Evolutionary conservation across 2,888 invertebrate genomes (phyloP).

Genomic region (Nemoura dubitans): DNA sequence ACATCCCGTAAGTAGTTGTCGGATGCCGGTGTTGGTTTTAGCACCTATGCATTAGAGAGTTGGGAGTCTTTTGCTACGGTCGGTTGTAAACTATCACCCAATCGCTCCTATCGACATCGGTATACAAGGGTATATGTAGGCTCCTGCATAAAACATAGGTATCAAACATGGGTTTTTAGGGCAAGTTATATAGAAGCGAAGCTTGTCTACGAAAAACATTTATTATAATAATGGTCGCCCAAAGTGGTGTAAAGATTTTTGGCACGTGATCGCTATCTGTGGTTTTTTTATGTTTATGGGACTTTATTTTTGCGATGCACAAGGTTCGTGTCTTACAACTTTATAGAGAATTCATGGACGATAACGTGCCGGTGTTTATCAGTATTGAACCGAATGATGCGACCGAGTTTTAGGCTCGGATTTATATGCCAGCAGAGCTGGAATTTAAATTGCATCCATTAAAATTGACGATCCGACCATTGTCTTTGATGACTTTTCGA

Average conservation of each 20-base stretch:
- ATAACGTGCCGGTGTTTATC: neutral
- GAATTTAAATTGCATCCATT: constrained; percentile 7
- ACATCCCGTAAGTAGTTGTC: neutral
- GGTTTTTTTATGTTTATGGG: neutral
- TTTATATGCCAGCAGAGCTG: neutral
- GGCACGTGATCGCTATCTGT: neutral
- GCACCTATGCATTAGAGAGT: constrained; percentile 12
- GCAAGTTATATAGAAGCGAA: too few relatives aligned
- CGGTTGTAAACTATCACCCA: neutral
- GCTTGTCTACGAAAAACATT: neutral
- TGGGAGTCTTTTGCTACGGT: too few relatives aligned
- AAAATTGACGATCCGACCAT: neutral
- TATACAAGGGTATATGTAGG: neutral
- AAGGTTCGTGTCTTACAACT: too few relatives aligned
- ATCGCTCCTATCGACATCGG: neutral
- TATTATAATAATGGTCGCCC: neutral
- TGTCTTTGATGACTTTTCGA: neutral
- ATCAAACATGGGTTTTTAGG: neutral
- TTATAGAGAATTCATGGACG: neutral
- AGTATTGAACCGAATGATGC: neutral
- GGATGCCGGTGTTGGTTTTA: too few relatives aligned
- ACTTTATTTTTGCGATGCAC: too few relatives aligned
- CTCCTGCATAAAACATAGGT: neutral
- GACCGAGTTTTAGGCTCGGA: too few relatives aligned
- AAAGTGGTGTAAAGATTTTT: neutral